A percentile compares a stretch with the other conserved stretches of the same genome.
Conservation (phyloP, 2,113 vertebrate species). For the Trichomycterus rosablanca region DNA sequence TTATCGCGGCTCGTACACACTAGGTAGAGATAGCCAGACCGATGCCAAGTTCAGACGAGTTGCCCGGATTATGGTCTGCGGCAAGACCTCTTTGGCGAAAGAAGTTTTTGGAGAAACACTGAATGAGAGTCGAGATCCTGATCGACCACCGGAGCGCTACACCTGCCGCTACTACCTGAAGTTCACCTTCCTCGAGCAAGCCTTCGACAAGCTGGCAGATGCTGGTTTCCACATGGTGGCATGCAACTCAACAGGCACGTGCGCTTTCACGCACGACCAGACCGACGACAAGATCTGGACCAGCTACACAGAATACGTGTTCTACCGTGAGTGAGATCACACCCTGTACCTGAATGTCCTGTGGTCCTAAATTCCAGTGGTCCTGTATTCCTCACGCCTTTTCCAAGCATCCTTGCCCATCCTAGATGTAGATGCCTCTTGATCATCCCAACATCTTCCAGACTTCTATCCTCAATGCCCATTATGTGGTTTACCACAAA, state of each 20-base stretch:
- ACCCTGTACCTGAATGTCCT: constrained; percentile 45
- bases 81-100: constrained; percentile 88
- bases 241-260: constrained; percentile 89
- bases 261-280: constrained; percentile 88
- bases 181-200: constrained; percentile 93
- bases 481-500: constrained; percentile 45
- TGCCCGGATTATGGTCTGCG: constrained; percentile 90
- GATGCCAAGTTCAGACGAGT: constrained; percentile 90
- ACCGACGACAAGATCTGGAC: constrained; percentile 97
- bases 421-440: constrained; percentile 35
- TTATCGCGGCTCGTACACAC: constrained; percentile 86
- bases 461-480: constrained; percentile 51
- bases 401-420: constrained; percentile 30
- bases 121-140: constrained; percentile 89
- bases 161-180: constrained; percentile 92
- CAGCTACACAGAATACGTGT: constrained; percentile 97
- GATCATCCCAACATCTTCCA: constrained; percentile 43
- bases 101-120: constrained; percentile 93
- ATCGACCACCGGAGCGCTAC: constrained; percentile 86
- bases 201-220: constrained; percentile 87
- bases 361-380: no score
- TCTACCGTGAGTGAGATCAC: constrained; percentile 89
- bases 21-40: constrained; percentile 86
- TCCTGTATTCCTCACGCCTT: no score
- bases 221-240: constrained; percentile 93